These are phyloP conservation scores for Pseudorhombus dupliciocellatus DNA, from an alignment of 2,113 vertebrate genomes.

Conservation along the genomic window DNA sequence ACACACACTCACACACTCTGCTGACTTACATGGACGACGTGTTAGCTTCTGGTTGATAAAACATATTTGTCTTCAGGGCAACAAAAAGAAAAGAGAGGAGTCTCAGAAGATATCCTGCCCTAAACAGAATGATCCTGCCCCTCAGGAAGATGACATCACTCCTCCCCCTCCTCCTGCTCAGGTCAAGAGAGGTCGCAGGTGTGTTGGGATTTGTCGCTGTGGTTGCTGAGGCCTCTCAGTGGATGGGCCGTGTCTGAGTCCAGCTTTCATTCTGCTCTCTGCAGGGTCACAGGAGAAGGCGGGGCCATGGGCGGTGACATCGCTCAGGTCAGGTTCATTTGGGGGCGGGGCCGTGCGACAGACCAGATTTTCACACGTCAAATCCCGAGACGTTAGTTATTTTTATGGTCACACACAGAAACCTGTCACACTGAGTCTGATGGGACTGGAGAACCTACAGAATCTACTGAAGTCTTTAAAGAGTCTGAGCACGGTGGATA, in stretches of 20 bases:
- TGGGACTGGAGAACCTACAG: too few relatives aligned
- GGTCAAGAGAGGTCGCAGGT: conserved; percentile 51
- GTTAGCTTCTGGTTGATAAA: too few relatives aligned
- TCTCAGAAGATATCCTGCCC: conserved; percentile 19
- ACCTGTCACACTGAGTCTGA: too few relatives aligned
- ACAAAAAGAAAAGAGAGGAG: conserved; percentile 46
- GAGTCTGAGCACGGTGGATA: too few relatives aligned
- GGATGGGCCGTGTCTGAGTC: conserved; percentile 37
- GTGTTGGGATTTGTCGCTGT: conserved; percentile 22
- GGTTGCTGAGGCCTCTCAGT: background rate
- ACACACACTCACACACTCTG: background rate
- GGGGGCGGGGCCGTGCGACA: background rate
- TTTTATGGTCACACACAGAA: too few relatives aligned
- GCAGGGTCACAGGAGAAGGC: conserved; percentile 48
- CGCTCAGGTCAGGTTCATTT: conserved; percentile 55
- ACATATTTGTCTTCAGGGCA: conserved; percentile 21
- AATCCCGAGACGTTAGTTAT: too few relatives aligned
- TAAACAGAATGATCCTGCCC: background rate
- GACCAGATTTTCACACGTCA: too few relatives aligned
- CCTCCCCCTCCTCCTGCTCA: conserved; percentile 15
- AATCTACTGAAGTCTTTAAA: too few relatives aligned
- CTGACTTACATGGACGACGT: too few relatives aligned
- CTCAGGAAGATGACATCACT: background rate
- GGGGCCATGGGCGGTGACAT: background rate
- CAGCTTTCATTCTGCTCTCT: conserved; percentile 57